Base-by-base conservation (phyloP, 2,113 vertebrate species). In the Macroglossus sobrinus region DNA sequence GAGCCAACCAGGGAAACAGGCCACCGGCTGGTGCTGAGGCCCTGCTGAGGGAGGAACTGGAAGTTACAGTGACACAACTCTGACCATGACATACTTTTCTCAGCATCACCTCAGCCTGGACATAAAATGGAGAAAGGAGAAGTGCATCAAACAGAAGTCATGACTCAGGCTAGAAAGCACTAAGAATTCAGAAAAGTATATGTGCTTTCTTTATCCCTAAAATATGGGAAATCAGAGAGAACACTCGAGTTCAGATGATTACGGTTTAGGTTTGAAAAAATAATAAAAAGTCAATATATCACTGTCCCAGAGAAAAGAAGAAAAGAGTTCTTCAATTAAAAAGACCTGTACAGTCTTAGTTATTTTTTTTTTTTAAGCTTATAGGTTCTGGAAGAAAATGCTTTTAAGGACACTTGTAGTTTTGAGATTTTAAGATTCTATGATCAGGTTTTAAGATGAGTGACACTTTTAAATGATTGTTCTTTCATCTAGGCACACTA, bases 401-500 rank as follows among this genome's bases (percentile, higher is more conserved):
- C 33, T 94, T 94, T 90, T 66, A 53, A 82, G 53, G 11, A 78
- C 8, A 72, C 24, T n/a, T 85, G 53, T 4, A 86, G 24, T 38
- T 64, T 74, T 79, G 35, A 86, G 66, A 61, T 45, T 82, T 76
- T 50, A 82, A 68, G 26, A 71, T 66, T 50, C 40, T 87, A 64
- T n/a, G 79, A 66, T 68, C 33, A 53, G 43, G 81, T 64, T 89
- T 89, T 55, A 90, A 90, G 63, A 92, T n/a, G 4, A 96, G 38
- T n/a, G 74, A 35, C 19, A 78, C 21, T 75, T 81, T 35, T 28
- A 74, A 87, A 63, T 15, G 50, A 43, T 43, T 68, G 2, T 4
- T 89, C 59, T 57, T 92, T 47, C 63, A 59, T 80, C 15, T 5
- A 22, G 30, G 66, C 35, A 64, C 1, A 7, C 61, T 82, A 75